Base-by-base conservation (phyloP, 2,113 vertebrate genomes). In the Hystrix cristata region DNA sequence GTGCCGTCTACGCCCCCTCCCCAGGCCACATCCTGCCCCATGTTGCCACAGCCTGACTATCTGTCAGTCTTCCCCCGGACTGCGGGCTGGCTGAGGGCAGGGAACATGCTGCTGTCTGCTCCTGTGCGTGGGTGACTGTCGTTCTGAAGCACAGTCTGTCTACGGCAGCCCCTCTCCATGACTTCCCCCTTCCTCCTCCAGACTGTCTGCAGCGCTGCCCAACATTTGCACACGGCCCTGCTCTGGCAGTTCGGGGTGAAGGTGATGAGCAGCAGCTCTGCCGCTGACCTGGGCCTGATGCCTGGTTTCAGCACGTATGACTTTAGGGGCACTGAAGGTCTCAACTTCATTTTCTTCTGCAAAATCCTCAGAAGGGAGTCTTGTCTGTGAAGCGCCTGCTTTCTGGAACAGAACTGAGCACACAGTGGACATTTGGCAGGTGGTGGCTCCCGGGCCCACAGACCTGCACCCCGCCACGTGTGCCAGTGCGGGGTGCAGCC, bases 71-170 rank as follows among this genome's bases (percentile, higher is more conserved):
- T 27, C 12, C 34, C 13, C 27, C 7, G 60, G 38, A 43, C 59
- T 13, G 9, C 6, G 46, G 48, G 74, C 23, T 86, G 0, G 0
- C 0, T 14, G 83, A 67, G 60, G 23, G 34, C 55, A 21, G 34
- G 59, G 27, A 21, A 38, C 29, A 4, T 0, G 2, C 4, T 55
- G 76, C 76, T 53, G 9, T 34, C 7, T 23, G 3, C 59, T 21
- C 21, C 27, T 31, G 57, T 25, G 27, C 31, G 4, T 27, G 34
- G 78, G 23, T 34, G 34, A 51, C 65, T 23, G 3, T 16, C 55
- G 10, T 19, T 27, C 67, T 9, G 23, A 1, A 46, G 23, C 25
- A 34, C 4, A 13, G 21, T 34, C 84, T 18, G 3, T 59, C 85
- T 2, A 3, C 46, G 59, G 23, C 38, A 18, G 1, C 29, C 25